These are phyloP conservation scores for Gonatopus flavifemur DNA, from an alignment of 1,140 invertebrate species.

Conservation along the genomic window DNA sequence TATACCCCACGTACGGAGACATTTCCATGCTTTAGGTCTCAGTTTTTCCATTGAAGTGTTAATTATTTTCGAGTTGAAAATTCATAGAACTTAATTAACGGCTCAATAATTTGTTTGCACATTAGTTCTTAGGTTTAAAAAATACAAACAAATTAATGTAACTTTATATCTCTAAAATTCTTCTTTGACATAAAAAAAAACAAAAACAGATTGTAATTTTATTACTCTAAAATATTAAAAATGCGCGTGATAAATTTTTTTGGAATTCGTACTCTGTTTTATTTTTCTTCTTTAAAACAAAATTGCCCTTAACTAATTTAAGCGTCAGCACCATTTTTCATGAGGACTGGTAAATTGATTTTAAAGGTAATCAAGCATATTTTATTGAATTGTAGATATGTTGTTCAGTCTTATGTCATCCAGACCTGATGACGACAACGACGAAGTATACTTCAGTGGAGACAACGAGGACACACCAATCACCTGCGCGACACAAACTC, in stretches of 20 bases:
- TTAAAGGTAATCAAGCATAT: not conserved
- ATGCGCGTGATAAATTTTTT: too few relatives aligned
- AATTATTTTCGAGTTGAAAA: too few relatives aligned
- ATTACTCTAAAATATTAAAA: not conserved
- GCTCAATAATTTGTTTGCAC: too few relatives aligned
- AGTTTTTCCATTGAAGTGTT: too few relatives aligned
- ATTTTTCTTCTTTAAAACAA: not conserved
- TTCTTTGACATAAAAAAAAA: too few relatives aligned
- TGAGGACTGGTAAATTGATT: not conserved
- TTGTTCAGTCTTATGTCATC: constrained; percentile 71
- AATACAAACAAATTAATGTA: too few relatives aligned
- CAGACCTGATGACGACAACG: constrained; percentile 61
- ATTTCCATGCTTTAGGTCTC: too few relatives aligned
- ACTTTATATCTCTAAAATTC: too few relatives aligned
- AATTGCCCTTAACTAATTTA: not conserved
- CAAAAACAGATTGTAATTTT: not conserved
- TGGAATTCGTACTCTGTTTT: not conserved
- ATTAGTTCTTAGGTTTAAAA: too few relatives aligned
- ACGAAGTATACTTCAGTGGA: constrained; percentile 65
- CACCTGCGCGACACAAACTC: constrained; percentile 70
- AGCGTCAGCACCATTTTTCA: not conserved
- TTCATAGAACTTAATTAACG: too few relatives aligned
- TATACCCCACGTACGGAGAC: too few relatives aligned
- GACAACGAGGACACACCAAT: constrained; percentile 65
- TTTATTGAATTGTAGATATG: constrained; percentile 50